These are phyloP conservation scores for Enteromius anoplus DNA, from an alignment of 2,797 vertebrate genomes.

Conservation along the genomic window DNA sequence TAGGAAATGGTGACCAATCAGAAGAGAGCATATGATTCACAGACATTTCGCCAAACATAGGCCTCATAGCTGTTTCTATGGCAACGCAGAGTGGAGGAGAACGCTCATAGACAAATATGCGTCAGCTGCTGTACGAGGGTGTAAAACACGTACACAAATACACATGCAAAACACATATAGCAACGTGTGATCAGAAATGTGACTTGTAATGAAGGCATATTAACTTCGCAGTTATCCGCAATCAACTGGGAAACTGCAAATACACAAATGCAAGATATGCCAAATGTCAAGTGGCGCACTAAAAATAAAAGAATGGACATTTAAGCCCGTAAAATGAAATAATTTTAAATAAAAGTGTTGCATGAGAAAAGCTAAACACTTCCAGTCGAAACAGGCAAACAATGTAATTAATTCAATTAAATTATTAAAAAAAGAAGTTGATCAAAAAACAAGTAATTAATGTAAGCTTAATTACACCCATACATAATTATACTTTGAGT, in stretches of 20 bases:
- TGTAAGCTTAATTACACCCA: not conserved
- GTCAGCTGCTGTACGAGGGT: constrained; percentile 45
- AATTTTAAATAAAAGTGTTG: not conserved
- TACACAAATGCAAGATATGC: not conserved
- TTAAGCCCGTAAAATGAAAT: too few relatives aligned
- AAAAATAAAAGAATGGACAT: not conserved
- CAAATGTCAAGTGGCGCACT: not conserved
- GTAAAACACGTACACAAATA: constrained; percentile 28
- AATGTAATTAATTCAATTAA: not conserved
- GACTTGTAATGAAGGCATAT: not conserved
- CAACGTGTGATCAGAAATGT: not conserved
- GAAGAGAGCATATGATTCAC: constrained; percentile 47
- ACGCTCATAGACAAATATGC: constrained; percentile 50
- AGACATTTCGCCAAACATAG: constrained; percentile 33
- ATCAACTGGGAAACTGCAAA: not conserved
- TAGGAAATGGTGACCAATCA: constrained; percentile 38
- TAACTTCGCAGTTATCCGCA: not conserved
- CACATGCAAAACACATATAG: not conserved
- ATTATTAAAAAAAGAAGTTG: not conserved
- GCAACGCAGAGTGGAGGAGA: constrained; percentile 43
- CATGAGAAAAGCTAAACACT: not conserved
- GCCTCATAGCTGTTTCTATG: constrained; percentile 50
- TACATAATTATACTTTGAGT: not conserved
- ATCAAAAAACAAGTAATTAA: too few relatives aligned
- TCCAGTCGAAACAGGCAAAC: not conserved